Conservation (phyloP, 2,797 vertebrate genomes). For the Rhodeus uyekii region DNA sequence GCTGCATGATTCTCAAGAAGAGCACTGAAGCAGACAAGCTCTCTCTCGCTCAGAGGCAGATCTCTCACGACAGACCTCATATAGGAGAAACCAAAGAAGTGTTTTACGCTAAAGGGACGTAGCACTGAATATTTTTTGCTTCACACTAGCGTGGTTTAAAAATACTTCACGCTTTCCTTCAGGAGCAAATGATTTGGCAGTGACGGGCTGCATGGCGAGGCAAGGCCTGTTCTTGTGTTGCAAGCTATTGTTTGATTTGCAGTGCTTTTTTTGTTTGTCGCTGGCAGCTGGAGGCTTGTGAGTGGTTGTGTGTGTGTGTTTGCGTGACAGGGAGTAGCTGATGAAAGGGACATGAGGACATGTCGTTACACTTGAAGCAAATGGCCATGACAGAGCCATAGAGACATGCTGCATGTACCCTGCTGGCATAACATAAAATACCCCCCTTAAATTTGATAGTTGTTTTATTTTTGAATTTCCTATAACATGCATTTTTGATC, state of each 20-base stretch:
- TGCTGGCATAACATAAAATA: background rate
- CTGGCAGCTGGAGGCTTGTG: slow-evolving; percentile 16
- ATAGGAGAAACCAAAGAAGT: background rate
- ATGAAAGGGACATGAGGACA: slow-evolving; percentile 16
- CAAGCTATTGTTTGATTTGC: slow-evolving; percentile 38
- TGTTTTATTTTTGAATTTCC: background rate
- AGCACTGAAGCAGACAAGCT: slow-evolving; percentile 25
- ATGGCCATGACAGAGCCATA: background rate
- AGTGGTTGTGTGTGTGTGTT: background rate
- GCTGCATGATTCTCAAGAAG: slow-evolving; percentile 34
- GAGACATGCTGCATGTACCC: background rate
- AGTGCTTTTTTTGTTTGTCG: slow-evolving; percentile 40
- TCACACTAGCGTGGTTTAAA: slow-evolving; percentile 43
- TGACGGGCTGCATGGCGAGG: slow-evolving; percentile 14
- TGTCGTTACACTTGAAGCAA: background rate
- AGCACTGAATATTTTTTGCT: slow-evolving; percentile 21
- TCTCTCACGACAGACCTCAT: slow-evolving; percentile 5
- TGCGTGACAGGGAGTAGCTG: slow-evolving; percentile 25
- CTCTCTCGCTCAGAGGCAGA: background rate
- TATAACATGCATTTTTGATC: background rate
- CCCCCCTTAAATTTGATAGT: background rate
- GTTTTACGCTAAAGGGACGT: slow-evolving; percentile 17
- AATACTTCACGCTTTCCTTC: slow-evolving; percentile 34
- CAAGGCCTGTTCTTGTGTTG: slow-evolving; percentile 39
- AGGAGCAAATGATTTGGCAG: slow-evolving; percentile 46